phyloP scores from a whole-genome alignment of 2,113 vertebrate genomes.

The Osmerus mordax region DNA sequence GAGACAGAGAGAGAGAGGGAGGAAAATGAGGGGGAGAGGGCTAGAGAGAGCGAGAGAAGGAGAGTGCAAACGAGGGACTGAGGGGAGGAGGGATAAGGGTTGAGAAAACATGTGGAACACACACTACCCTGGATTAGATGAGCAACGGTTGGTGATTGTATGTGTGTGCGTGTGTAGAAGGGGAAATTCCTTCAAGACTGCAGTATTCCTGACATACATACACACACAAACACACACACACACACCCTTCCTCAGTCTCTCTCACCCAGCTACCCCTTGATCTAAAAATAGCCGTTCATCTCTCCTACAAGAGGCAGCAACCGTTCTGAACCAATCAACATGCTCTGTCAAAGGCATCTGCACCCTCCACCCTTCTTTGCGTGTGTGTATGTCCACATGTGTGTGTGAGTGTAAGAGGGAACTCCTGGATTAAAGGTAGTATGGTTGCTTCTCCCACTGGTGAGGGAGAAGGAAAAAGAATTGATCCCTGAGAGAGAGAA shows the following conservation, averaged over 20 bases:
- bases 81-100: conserved; percentile 34
- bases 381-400: conserved; percentile 10
- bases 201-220: conserved; percentile 49
- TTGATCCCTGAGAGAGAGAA: conserved; percentile 17
- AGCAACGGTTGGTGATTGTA: conserved; percentile 60
- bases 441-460: background rate
- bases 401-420: conserved; percentile 46
- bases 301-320: conserved; percentile 74
- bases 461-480: conserved; percentile 20
- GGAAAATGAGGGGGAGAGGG: background rate
- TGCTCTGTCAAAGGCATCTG: conserved; percentile 67
- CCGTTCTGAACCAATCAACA: conserved; percentile 75
- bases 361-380: conserved; percentile 49
- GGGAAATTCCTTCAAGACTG: conserved; percentile 70
- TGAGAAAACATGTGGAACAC: conserved; percentile 47
- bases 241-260: conserved; percentile 59
- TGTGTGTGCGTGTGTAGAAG: conserved; percentile 12
- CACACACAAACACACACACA: conserved; percentile 22
- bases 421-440: conserved; percentile 61
- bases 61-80: conserved; percentile 25
- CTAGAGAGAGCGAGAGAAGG: background rate
- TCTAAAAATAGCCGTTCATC: conserved; percentile 74
- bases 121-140: conserved; percentile 54
- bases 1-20: background rate
- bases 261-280: conserved; percentile 73